Conservation (phyloP, 2,797 vertebrate species). For the Pteronotus mesoamericanus region DNA sequence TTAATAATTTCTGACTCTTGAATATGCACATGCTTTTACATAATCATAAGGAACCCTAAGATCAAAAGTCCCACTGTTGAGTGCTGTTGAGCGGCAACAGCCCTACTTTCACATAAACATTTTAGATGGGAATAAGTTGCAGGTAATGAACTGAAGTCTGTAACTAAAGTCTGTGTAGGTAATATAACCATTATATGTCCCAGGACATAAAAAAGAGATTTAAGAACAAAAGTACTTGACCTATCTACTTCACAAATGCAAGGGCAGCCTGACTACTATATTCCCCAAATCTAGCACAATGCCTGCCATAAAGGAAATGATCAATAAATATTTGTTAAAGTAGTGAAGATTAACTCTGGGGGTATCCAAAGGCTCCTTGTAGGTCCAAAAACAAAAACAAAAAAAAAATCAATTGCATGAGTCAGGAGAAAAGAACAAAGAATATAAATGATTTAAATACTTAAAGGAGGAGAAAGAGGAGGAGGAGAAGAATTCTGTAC, state of each 20-base stretch:
- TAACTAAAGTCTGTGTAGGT: neutral
- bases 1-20: neutral
- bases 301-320: neutral
- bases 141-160: neutral
- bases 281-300: neutral
- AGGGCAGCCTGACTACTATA: neutral
- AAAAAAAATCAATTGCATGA: neutral
- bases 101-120: neutral
- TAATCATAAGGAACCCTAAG: neutral
- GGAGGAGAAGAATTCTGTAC: neutral
- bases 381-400: neutral
- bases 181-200: neutral
- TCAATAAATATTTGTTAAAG: neutral
- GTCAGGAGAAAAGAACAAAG: neutral
- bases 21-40: neutral
- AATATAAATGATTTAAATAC: neutral
- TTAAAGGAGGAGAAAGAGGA: neutral
- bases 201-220: neutral
- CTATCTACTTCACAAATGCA: neutral
- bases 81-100: no score
- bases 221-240: neutral
- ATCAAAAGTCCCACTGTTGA: neutral
- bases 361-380: neutral
- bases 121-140: neutral
- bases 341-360: neutral